Base-by-base conservation (phyloP, 2,797 vertebrate genomes). In the Myotis vivesi region DNA sequence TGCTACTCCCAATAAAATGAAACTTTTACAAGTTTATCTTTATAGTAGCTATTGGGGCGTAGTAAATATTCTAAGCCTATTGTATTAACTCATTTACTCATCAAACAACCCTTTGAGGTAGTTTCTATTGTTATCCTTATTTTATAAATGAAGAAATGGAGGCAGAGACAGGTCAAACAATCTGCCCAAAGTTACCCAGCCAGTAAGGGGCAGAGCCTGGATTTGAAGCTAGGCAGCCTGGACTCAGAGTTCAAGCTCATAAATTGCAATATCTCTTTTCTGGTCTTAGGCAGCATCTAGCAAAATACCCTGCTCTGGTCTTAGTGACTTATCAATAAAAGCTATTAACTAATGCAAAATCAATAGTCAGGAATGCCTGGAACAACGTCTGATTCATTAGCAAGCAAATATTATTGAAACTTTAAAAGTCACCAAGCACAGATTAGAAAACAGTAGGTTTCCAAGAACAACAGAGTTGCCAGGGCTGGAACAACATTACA, bases 401-500 rank as follows among this genome's bases (percentile, higher is more conserved):
- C 36, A 85, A 89, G 87, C 53, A 95, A 96, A 86, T 87, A 88
- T 76, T 85, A 41, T 89, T 83, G 64, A 30, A 95, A 91, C 16
- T 76, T 77, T 69, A 79, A 94, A 77, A 20, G 41, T 84, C 46
- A 89, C 46, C 41, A 57, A 73, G 28, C 13, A 28, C 0, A 44
- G 91, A 97, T 83, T 53, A 71, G 5, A 71, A 84, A 96, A n/a
- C 41, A 89, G 72, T 73, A 72, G 46, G 46, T 94, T 93, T 91
- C 76, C 88, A 95, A 96, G 77, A 91, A 81, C 88, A 94, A 94
- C 96, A 95, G 92, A 94, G 88, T 95, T 72, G 46, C 93, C 80
- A 72, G 82, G 38, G 51, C 72, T 87, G 76, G 77, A 22, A 30
- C 46, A 89, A 81, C 69, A 55, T 68, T 93, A 84, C 59, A 20